Evolutionary conservation across 2,888 invertebrate genomes (phyloP), one percentile per base, ranked within the genome.

Genomic region (Scrobipalpa costella): DNA sequence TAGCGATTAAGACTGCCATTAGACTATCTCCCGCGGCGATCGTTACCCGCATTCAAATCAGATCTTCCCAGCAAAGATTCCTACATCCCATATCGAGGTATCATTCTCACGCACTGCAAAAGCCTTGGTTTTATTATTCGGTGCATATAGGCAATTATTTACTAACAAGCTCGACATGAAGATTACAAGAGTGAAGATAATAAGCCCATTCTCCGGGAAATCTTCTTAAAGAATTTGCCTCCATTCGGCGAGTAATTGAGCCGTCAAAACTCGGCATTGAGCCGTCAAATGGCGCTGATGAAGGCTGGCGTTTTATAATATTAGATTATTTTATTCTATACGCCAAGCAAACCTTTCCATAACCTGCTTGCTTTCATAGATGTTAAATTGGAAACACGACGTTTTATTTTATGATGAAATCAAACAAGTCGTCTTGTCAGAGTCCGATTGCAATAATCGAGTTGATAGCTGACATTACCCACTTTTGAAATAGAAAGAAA

Each of bases 1-100:
- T 82, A 80, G 79, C 82, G 80, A 87, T 86, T 86, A 85, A 84
- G 81, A 76, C 75, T 64, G 74, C 81, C 81, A 84, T 86, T 85
- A 86, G 75, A 80, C 75, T 78, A 79, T 80, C 79, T 83, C 86
- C 80, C 79, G 73, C 73, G 80, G 85, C 81, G 79, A 79, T 78
- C 84, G 78, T 84, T 84, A 82, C 78, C 73, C 72, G 74, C 74
- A 75, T 68, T 67, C 68, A 67, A 69, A 71, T 64, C 63, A 61
- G 21, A 55, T 63, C 55, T 63, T 59, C 63, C 57, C 63, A 47
- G 55, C 65, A 44, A 34, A 55, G 34, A 55, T 34, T 55, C 55
- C n/a, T 27, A 34, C 17, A 61, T 50, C 47, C 52, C 49, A 11
- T 49, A 63, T 62, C 55, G 38, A 38, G 21, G 19, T 58, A 63